These are phyloP conservation scores for Xylota segnis DNA, from an alignment of 2,888 invertebrate species.

Conservation along the genomic window DNA sequence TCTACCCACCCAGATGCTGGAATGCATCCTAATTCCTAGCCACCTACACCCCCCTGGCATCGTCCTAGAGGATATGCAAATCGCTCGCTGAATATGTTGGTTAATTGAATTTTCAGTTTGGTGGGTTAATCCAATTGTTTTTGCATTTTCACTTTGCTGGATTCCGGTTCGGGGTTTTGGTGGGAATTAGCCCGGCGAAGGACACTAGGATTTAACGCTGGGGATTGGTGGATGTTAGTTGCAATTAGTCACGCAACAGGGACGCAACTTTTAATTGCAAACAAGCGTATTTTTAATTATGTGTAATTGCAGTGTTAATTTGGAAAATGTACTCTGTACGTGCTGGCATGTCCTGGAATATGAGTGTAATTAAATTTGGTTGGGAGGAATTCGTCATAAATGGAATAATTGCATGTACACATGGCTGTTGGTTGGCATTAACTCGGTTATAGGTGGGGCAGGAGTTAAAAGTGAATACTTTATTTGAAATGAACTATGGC, in stretches of 20 bases:
- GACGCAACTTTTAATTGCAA: constrained; percentile 3
- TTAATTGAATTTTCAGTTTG: constrained; percentile 58
- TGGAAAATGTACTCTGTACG: not conserved
- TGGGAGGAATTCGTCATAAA: not conserved
- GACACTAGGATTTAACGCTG: constrained; percentile 17
- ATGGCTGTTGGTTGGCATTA: not conserved
- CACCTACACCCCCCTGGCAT: not conserved
- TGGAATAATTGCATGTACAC: not conserved
- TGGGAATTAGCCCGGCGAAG: not conserved
- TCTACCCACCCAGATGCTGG: not conserved
- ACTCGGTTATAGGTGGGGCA: not conserved
- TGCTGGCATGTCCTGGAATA: not conserved
- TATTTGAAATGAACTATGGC: not conserved
- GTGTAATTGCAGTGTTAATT: not conserved
- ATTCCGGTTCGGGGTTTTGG: not conserved
- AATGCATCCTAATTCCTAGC: not conserved
- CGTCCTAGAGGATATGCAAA: constrained; percentile 7
- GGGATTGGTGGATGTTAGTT: constrained; percentile 20
- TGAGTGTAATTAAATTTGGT: constrained; percentile 11
- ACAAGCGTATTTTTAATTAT: constrained; percentile 19
- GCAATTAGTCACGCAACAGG: constrained; percentile 12
- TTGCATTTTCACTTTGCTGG: constrained; percentile 25
- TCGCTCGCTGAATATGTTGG: constrained; percentile 26
- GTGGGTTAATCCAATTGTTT: constrained; percentile 44
- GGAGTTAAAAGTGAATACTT: not conserved